Evolutionary conservation across 2,797 vertebrate species (phyloP).

Genomic region (Muscicapa striata): DNA sequence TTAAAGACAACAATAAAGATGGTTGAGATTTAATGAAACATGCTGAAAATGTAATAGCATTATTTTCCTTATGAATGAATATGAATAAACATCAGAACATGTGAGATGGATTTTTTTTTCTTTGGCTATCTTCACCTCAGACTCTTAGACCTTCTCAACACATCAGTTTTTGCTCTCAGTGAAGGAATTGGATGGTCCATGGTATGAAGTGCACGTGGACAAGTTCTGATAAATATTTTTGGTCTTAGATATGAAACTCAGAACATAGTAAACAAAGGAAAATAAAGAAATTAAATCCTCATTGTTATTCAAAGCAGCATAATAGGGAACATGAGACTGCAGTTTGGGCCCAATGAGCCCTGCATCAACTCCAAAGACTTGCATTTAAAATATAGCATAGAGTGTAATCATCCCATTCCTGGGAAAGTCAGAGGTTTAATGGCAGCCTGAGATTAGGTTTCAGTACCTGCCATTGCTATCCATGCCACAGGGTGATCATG

Average conservation of each 20-base stretch:
- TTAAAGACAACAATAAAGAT: not conserved
- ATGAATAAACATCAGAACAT: not conserved
- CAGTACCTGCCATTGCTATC: not conserved
- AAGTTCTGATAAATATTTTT: not conserved
- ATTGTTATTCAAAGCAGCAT: not conserved
- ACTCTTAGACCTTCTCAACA: not conserved
- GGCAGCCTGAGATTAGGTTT: not conserved
- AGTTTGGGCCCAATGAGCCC: not conserved
- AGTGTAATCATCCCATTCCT: not conserved
- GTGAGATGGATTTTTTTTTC: not conserved
- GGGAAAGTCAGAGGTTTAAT: not conserved
- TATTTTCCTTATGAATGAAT: not conserved
- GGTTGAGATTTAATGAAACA: not conserved
- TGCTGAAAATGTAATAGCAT: not conserved
- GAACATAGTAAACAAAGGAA: not conserved
- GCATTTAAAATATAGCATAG: not conserved
- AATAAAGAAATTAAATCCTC: not conserved
- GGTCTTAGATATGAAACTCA: not conserved
- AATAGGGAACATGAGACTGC: not conserved
- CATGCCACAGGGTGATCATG: accelerated
- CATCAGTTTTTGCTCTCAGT: not conserved
- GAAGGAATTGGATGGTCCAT: not conserved
- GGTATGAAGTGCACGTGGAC: not conserved
- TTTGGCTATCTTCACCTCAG: not conserved
- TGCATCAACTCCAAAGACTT: not conserved